Conservation (phyloP, 2,888 invertebrate species). For the Tachina fera region DNA sequence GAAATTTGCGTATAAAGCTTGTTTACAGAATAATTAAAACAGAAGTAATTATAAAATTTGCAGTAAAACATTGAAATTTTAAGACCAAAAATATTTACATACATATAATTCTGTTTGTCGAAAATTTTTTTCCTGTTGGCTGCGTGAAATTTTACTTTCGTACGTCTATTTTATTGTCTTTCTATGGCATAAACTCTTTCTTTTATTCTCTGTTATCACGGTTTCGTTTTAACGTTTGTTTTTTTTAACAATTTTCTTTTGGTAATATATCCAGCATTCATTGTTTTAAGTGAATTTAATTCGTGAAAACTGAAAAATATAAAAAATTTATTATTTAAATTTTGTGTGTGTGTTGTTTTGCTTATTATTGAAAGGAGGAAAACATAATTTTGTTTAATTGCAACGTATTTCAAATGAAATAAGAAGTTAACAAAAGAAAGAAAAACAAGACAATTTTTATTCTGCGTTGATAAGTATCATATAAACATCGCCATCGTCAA, state of each 20-base stretch:
- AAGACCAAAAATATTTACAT: not conserved
- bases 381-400: not conserved
- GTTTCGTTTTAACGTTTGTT: constrained; percentile 33
- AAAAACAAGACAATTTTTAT: constrained; percentile 37
- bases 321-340: not conserved
- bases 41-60: not conserved
- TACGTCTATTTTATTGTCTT: constrained; percentile 19
- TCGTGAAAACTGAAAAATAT: constrained; percentile 26
- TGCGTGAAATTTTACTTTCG: not conserved
- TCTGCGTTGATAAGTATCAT: constrained; percentile 35
- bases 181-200: constrained; percentile 28
- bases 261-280: not conserved
- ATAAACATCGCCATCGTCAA: not conserved
- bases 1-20: not conserved
- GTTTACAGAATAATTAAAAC: not conserved
- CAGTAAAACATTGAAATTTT: not conserved
- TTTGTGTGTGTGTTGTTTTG: not conserved
- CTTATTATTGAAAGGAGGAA: not conserved
- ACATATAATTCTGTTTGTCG: not conserved
- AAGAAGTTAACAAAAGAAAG: constrained; percentile 9
- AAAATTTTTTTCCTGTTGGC: not conserved
- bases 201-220: constrained; percentile 35
- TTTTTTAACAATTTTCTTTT: constrained; percentile 5
- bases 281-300: constrained; percentile 7
- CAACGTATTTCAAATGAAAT: constrained; percentile 16